Conservation (phyloP, 2,113 vertebrate genomes). For the Riparia riparia region DNA sequence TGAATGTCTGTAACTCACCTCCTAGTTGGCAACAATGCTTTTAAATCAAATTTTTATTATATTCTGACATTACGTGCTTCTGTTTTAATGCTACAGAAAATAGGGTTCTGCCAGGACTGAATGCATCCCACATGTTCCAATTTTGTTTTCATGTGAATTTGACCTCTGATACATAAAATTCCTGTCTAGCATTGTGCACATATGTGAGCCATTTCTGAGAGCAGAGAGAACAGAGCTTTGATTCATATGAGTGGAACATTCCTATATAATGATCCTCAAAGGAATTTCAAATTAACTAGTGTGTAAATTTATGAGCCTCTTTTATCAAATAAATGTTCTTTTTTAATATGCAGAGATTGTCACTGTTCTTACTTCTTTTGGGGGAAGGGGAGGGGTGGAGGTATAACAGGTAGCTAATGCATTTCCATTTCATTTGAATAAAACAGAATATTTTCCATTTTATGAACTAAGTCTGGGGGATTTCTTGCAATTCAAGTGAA, state of each 20-base stretch:
- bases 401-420: background rate
- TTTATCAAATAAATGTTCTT: conserved; percentile 50
- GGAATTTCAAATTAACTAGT: conserved; percentile 70
- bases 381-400: background rate
- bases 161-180: conserved; percentile 66
- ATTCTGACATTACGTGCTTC: conserved; percentile 32
- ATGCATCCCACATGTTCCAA: conserved; percentile 64
- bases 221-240: conserved; percentile 72
- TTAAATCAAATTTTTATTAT: conserved; percentile 19
- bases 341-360: background rate
- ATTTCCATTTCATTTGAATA: background rate
- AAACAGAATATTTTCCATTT: background rate
- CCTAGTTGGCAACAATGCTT: background rate
- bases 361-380: background rate
- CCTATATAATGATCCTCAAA: conserved; percentile 70
- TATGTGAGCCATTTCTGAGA: conserved; percentile 70
- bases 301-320: conserved; percentile 66
- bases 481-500: background rate
- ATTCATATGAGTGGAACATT: conserved; percentile 76
- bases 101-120: background rate
- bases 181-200: conserved; percentile 60
- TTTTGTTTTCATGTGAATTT: conserved; percentile 64
- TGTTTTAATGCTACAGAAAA: conserved; percentile 35
- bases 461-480: background rate
- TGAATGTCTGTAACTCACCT: background rate